Evolutionary conservation across 37 sponge, comb jelly and placozoan species (phyloP).

Genomic region (Chondrilla cf. caribensis): DNA sequence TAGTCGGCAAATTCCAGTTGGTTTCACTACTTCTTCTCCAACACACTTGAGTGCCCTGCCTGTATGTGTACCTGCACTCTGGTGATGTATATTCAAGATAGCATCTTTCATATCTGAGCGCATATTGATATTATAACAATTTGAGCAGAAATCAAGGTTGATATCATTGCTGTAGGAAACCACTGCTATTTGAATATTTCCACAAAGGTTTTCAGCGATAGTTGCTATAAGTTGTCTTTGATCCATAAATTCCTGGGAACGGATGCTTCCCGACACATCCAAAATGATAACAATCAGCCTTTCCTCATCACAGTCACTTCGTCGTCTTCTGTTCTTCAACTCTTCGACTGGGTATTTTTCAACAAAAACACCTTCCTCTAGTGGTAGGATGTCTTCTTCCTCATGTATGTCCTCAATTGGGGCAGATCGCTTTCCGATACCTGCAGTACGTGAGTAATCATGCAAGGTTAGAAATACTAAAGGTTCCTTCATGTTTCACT

Average conservation of each 20-base stretch:
- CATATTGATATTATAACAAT: neutral
- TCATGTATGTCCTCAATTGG: too few relatives aligned
- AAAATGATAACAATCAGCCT: conserved; percentile 43
- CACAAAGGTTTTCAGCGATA: neutral
- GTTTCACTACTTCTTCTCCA: too few relatives aligned
- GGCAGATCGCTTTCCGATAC: too few relatives aligned
- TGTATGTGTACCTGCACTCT: neutral
- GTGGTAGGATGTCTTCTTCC: too few relatives aligned
- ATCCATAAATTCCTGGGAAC: too few relatives aligned
- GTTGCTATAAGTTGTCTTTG: neutral
- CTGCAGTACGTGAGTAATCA: too few relatives aligned
- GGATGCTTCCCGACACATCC: conserved; percentile 39
- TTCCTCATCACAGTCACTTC: conserved; percentile 38
- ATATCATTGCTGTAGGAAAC: neutral
- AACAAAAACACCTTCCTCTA: too few relatives aligned
- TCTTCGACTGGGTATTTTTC: too few relatives aligned
- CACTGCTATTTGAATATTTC: neutral
- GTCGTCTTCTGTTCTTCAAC: conserved; percentile 84
- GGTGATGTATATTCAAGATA: too few relatives aligned
- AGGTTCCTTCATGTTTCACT: too few relatives aligned
- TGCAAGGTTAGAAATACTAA: too few relatives aligned
- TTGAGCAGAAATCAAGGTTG: conserved; percentile 13
- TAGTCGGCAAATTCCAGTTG: too few relatives aligned
- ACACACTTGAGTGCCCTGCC: conserved; percentile 21
- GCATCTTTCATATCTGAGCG: conserved; percentile 29